These are phyloP conservation scores for Diplogasteroides magnus DNA, from an alignment of 1,140 invertebrate genomes.

Conservation along the genomic window DNA sequence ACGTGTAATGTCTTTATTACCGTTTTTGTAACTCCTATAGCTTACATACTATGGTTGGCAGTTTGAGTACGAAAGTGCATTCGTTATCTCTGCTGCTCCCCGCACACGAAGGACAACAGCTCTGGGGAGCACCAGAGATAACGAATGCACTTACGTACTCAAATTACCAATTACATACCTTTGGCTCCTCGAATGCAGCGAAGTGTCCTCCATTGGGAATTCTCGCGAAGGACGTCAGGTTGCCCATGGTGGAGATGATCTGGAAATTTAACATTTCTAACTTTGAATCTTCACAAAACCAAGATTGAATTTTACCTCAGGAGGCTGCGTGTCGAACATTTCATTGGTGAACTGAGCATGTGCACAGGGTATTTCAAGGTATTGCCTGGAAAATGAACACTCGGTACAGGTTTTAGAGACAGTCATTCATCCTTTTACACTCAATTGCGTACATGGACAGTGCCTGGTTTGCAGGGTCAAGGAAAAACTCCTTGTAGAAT, in stretches of 20 bases:
- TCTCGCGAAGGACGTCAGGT: background rate
- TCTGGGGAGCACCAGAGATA: too few relatives aligned
- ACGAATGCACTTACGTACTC: too few relatives aligned
- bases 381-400: conserved; percentile 26
- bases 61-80: too few relatives aligned
- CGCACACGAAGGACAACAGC: too few relatives aligned
- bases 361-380: conserved; percentile 47
- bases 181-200: conserved; percentile 73
- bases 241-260: conserved; percentile 55
- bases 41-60: too few relatives aligned
- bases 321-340: conserved; percentile 45
- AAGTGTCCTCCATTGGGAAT: conserved; percentile 64
- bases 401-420: background rate
- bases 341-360: conserved; percentile 57
- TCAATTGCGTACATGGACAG: conserved; percentile 25
- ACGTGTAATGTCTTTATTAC: too few relatives aligned
- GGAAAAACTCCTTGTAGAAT: conserved; percentile 29
- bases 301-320: conserved; percentile 34
- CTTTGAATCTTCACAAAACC: background rate
- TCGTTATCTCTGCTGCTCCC: too few relatives aligned
- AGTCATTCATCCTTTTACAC: conserved; percentile 1
- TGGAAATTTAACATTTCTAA: conserved; percentile 34
- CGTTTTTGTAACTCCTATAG: too few relatives aligned
- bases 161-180: too few relatives aligned
- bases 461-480: conserved; percentile 22